Conservation (phyloP, 1,140 invertebrate genomes). For the Mesaphorura yosii region DNA sequence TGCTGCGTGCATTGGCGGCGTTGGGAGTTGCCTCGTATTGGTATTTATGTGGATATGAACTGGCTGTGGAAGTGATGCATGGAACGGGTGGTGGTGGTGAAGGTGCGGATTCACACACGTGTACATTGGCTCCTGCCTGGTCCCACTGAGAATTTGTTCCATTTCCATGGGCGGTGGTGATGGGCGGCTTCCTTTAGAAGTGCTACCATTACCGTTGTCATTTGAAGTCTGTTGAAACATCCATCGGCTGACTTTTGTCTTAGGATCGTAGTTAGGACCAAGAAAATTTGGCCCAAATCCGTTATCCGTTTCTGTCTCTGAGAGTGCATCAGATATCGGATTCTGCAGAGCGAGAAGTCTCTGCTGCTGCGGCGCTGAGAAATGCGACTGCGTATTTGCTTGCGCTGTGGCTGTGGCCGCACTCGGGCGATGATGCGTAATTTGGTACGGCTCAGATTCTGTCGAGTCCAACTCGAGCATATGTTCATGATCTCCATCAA, state of each 20-base stretch:
- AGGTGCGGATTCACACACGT: no score
- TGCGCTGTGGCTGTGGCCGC: background rate
- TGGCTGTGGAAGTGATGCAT: background rate
- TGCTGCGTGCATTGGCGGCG: background rate
- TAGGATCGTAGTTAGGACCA: constrained; percentile 27
- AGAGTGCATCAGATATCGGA: constrained; percentile 18
- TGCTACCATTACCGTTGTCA: background rate
- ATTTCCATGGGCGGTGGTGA: constrained; percentile 5
- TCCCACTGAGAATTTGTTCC: background rate
- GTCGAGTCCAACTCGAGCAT: background rate
- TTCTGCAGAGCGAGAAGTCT: background rate
- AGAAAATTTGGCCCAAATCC: constrained; percentile 30
- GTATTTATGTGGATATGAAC: no score
- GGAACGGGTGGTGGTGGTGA: background rate
- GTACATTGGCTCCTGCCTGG: background rate
- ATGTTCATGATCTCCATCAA: background rate
- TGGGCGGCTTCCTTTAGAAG: background rate
- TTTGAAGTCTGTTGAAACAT: constrained; percentile 23
- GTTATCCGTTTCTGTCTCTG: constrained; percentile 30
- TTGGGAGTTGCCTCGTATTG: background rate
- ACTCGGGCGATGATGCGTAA: background rate
- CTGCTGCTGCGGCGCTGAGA: background rate
- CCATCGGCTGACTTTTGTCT: constrained; percentile 30
- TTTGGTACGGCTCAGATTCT: background rate
- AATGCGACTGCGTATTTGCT: background rate